These are phyloP conservation scores for Phytoseiulus persimilis DNA, from an alignment of 2,888 invertebrate species.

Conservation along the genomic window DNA sequence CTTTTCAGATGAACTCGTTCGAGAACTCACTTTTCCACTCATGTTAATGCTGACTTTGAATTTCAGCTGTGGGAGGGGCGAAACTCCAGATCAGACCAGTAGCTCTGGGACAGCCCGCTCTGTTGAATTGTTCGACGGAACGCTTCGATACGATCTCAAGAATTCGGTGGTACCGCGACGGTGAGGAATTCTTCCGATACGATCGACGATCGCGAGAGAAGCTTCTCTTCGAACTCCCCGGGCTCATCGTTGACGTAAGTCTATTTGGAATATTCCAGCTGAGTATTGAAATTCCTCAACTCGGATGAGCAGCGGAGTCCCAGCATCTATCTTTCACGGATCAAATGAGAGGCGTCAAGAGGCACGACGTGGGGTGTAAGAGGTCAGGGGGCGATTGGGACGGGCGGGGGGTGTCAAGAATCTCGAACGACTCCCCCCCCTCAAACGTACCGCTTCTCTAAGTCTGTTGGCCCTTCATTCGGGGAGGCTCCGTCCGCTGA, in stretches of 20 bases:
- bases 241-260: slow-evolving; percentile 30
- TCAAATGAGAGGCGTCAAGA: no score
- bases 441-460: background rate
- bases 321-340: no score
- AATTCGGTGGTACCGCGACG: slow-evolving; percentile 30
- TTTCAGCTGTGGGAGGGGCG: background rate
- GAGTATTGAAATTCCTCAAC: background rate
- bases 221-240: slow-evolving; percentile 32
- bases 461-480: background rate
- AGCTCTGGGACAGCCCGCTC: slow-evolving; percentile 18
- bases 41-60: background rate
- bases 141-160: background rate
- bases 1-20: no score
- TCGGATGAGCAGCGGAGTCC: background rate
- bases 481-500: background rate
- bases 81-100: background rate
- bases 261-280: no score
- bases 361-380: no score
- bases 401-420: background rate
- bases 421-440: background rate
- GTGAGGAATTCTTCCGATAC: slow-evolving; percentile 17
- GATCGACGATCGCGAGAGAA: slow-evolving; percentile 6
- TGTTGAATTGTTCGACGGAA: slow-evolving; percentile 13
- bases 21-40: background rate
- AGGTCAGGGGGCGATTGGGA: no score